Percentiles rank a stretch among this genome's conserved stretches.
These are phyloP conservation scores for Caloenas nicobarica DNA, from an alignment of 2,113 vertebrate species.

Conservation along the genomic window DNA sequence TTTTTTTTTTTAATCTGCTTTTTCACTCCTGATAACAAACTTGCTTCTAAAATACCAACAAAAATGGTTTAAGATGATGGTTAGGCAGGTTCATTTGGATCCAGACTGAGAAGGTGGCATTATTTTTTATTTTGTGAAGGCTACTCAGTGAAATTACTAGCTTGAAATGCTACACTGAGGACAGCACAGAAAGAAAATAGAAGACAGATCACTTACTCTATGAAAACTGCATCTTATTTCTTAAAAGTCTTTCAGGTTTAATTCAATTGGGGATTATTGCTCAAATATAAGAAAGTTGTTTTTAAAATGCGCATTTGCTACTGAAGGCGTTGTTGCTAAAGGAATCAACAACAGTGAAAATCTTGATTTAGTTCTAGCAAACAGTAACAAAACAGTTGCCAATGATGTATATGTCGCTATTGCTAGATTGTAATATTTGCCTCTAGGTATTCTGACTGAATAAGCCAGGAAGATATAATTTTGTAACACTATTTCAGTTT, in stretches of 20 bases:
- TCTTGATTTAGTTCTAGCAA: neutral
- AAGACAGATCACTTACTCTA: neutral
- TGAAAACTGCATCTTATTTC: conserved; percentile 18
- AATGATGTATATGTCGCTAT: neutral
- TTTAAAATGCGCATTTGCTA: neutral
- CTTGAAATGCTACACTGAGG: neutral
- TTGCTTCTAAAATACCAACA: neutral
- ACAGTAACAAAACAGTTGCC: neutral
- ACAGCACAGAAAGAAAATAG: neutral
- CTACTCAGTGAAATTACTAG: neutral
- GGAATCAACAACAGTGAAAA: neutral
- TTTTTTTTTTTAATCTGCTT: neutral
- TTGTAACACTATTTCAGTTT: neutral
- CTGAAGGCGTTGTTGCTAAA: neutral
- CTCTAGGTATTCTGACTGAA: neutral
- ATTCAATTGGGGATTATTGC: neutral
- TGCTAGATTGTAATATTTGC: neutral
- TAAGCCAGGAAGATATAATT: neutral
- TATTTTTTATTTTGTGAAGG: neutral
- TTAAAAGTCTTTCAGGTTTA: neutral
- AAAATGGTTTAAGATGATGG: neutral
- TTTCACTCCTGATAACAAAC: neutral
- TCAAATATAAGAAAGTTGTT: neutral
- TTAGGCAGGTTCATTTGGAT: neutral
- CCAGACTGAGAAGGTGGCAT: neutral